Base-by-base conservation (phyloP, 1,140 invertebrate species). In the Mya arenaria region DNA sequence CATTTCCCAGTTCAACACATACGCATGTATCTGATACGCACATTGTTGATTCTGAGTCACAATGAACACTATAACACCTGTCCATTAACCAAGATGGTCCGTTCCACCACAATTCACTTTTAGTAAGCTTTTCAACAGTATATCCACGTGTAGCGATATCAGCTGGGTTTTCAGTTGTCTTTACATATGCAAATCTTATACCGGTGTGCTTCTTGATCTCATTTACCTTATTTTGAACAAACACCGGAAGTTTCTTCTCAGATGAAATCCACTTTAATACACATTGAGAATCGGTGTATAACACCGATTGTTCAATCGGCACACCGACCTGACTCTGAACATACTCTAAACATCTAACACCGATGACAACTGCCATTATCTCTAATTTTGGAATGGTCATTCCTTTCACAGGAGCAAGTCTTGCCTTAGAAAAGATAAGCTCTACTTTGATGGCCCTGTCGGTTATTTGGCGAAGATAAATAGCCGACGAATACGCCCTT, bases 271-370 rank as follows among this genome's bases (percentile, higher is more conserved):
- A 72, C 5, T 32, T 5, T n/a, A 72, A 58, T n/a, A 72, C 69
- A 44, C 69, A 72, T 41, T 72, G 48, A 23, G 69, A 72, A 23
- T 72, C 69, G 34, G 44, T 72, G 10, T 19, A 72, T 28, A 72
- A 17, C 23, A 17, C 13, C 44, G 58, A 1, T 4, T 55, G 15
- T 28, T 56, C 19, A 4, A 72, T 34, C 4, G 19, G 5, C 23
- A 56, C 6, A 4, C 58, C 37, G 13, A 72, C n/a, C 32, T 72
- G 69, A 15, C 23, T 4, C 48, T 4, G 6, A 8, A 56, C 44
- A 72, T 39, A 72, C 41, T 72, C 36, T 39, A 56, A 3, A 56
- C 69, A 56, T 56, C 52, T 25, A 17, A 72, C 6, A 55, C 44
- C 69, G 58, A 72, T 56, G 2, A 72, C 13, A 32, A 72, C 28